phyloP scores from a whole-genome alignment of 2,888 invertebrate genomes.

The Eristalinus aeneus region DNA sequence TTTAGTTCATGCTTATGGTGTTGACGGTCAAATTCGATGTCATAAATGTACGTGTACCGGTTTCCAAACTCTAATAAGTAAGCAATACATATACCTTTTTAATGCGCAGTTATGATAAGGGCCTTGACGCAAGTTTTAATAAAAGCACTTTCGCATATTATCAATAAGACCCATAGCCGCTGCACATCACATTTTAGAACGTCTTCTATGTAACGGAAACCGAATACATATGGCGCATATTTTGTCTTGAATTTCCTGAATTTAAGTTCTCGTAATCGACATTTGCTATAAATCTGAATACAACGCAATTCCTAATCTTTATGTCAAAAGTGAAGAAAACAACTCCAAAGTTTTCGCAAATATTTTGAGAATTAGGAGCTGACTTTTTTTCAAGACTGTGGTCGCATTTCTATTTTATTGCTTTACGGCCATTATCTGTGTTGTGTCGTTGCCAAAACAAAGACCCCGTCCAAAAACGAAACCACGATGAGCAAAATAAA shows the following conservation, averaged over 20 bases:
- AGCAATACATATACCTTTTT: background rate
- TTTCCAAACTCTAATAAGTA: background rate
- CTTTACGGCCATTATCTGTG: slow-evolving; percentile 57
- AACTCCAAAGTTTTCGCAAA: too few species aligned
- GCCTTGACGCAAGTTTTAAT: background rate
- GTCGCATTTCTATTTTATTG: slow-evolving; percentile 12
- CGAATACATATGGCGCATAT: background rate
- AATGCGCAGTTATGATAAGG: background rate
- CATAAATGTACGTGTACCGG: background rate
- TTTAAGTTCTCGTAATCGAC: background rate
- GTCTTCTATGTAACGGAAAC: background rate
- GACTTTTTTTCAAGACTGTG: slow-evolving; percentile 43
- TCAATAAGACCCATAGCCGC: background rate
- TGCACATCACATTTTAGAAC: background rate
- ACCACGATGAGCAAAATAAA: slow-evolving; percentile 37
- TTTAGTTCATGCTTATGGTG: too few species aligned
- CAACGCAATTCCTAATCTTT: background rate
- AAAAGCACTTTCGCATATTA: background rate
- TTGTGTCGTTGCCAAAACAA: slow-evolving; percentile 55
- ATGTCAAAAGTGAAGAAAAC: background rate
- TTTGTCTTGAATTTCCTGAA: background rate
- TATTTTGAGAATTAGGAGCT: background rate
- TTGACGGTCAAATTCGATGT: too few species aligned
- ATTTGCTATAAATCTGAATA: background rate
- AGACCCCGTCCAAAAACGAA: slow-evolving; percentile 43